Base-by-base conservation (phyloP, 2,888 invertebrate genomes). In the Melanostoma mellinum region DNA sequence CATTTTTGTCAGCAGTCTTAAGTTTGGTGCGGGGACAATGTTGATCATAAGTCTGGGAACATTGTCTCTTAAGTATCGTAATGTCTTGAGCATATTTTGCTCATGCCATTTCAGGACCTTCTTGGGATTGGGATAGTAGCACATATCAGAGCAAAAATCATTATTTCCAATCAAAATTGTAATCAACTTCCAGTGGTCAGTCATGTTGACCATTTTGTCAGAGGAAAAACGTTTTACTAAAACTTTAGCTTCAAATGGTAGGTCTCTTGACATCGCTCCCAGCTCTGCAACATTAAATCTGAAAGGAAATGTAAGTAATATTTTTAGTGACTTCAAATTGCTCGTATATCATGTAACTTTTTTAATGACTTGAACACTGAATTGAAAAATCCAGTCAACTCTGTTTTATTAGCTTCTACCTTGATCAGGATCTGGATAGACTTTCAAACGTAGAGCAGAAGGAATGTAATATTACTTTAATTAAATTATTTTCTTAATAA, bases 151-250 rank as follows among this genome's bases (percentile, higher is more conserved):
- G 82, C 94, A 94, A 86, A 94, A 93, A 86, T 94, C 94, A 87
- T 94, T 94, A 40, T 92, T 89, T 20, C 94, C 94, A 52, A 94
- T 93, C 87, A 94, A 91, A 6, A 94, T 75, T 0, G 93, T 93
- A 6, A 94, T 89, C 87, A 94, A 92, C 90, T 94, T 94, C 94
- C 94, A 94, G 86, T 94, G 92, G 10, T 92, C 90, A 4, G 92
- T 89, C 65, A 94, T 85, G 80, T 94, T 91, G 2, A 94, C 93
- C 53, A 92, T 89, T 4, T 91, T 90, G 89, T 94, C 93, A 4
- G 88, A 89, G 78, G 90, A 90, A 63, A 94, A 92, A 72, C 93
- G 91, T 68, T 91, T 91, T 0, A 94, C 89, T 53, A 94, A 87
- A 52, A 92, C 89, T 79, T 91, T 90, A 0, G 94, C 92, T 93